A percentile compares a stretch with the other conserved stretches of the same genome.
Conservation (phyloP, 64 coral and sea anemone genomes). For the Actinia tenebrosa region DNA sequence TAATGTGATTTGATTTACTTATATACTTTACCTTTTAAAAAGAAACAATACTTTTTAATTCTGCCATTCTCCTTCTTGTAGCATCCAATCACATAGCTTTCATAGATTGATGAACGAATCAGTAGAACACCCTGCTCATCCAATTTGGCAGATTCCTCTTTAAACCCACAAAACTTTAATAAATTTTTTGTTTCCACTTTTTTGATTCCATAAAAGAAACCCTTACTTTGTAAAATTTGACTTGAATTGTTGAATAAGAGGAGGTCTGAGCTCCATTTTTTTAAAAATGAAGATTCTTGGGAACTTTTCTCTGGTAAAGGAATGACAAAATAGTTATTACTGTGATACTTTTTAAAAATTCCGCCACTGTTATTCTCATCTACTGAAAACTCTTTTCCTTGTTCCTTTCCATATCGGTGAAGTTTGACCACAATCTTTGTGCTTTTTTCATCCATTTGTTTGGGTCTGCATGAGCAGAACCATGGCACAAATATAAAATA, state of each 20-base stretch:
- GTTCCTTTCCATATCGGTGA: background rate
- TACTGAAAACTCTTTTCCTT: background rate
- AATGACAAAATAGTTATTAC: background rate
- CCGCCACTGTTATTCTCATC: background rate
- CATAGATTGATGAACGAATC: background rate
- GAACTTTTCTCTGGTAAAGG: background rate
- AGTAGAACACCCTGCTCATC: background rate
- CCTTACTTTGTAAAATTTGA: background rate
- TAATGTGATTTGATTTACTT: too few species aligned
- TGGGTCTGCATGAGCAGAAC: background rate
- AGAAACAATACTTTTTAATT: background rate
- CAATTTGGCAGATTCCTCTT: background rate
- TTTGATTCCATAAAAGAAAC: background rate
- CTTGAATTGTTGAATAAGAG: background rate
- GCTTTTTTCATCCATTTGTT: rapidly evolving
- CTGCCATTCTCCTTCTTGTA: background rate
- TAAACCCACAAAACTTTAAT: background rate
- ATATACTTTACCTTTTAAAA: background rate
- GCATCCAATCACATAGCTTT: background rate
- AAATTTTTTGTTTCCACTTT: background rate
- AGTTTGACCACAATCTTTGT: background rate
- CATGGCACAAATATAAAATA: background rate
- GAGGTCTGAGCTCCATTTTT: background rate
- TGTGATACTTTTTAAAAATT: background rate
- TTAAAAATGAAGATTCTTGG: background rate